Conservation (phyloP, 1,140 invertebrate genomes). For the Elymnias hypermnestra region DNA sequence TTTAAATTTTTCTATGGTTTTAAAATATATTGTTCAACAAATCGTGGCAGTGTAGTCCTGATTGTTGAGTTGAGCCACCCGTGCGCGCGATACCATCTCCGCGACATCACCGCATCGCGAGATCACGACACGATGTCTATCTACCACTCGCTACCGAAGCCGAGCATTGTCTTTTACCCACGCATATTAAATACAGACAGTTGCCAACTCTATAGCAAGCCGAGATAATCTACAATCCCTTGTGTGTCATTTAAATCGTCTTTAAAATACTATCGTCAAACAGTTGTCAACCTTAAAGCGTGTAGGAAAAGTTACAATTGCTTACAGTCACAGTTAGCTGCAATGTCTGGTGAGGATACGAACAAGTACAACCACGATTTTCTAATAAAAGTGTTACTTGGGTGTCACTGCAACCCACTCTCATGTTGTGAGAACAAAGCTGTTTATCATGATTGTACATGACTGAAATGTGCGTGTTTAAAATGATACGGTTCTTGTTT, state of each 20-base stretch:
- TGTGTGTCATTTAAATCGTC: background rate
- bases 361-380: constrained; percentile 41
- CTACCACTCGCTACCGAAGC: constrained; percentile 47
- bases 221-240: background rate
- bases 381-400: constrained; percentile 50
- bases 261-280: background rate
- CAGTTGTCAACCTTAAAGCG: background rate
- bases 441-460: constrained; percentile 4
- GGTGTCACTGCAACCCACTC: constrained; percentile 36
- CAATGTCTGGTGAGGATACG: constrained; percentile 28
- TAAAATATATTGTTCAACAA: constrained; percentile 8
- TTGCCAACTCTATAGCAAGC: constrained; percentile 13
- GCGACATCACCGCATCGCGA: constrained; percentile 39
- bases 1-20: background rate
- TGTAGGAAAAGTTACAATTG: too few species aligned
- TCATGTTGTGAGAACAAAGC: constrained; percentile 31
- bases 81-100: constrained; percentile 52
- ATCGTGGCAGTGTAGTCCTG: constrained; percentile 1
- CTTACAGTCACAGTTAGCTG: background rate
- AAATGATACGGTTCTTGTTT: too few species aligned
- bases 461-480: background rate
- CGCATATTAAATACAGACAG: constrained; percentile 10
- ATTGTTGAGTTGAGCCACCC: constrained; percentile 35
- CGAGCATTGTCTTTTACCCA: constrained; percentile 15
- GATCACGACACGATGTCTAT: constrained; percentile 56